These are phyloP conservation scores for Emydura subglobosa DNA, from an alignment of 2,113 vertebrate genomes.

Conservation along the genomic window DNA sequence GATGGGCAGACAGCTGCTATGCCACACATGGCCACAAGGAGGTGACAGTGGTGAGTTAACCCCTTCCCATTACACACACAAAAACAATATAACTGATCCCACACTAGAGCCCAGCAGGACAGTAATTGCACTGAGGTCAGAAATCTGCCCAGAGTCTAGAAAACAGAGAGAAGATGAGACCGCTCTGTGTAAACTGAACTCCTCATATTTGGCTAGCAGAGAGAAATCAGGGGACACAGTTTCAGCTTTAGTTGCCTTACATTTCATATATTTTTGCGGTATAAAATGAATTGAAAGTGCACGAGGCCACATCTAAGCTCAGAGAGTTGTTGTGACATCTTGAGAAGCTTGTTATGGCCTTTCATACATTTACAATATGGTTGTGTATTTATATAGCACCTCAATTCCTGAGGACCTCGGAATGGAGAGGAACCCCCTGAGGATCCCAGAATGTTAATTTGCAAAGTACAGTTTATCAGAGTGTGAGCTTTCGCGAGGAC, in stretches of 20 bases:
- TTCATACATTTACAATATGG: fast-evolving
- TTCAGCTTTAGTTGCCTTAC: not conserved
- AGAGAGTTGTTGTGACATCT: not conserved
- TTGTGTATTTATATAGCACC: fast-evolving
- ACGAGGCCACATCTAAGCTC: not conserved
- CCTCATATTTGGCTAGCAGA: not conserved
- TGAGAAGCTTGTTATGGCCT: not conserved
- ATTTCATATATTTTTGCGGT: not conserved
- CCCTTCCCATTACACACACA: fast-evolving
- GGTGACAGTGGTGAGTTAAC: too few species aligned
- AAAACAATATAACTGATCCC: not conserved
- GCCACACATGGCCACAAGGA: too few species aligned
- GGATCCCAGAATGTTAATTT: not conserved
- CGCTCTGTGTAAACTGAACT: fast-evolving
- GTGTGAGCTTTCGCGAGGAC: not conserved
- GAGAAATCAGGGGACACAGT: not conserved
- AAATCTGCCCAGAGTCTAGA: not conserved
- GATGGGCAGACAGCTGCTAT: too few species aligned
- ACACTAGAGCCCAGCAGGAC: not conserved
- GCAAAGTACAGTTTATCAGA: not conserved
- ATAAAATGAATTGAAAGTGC: not conserved
- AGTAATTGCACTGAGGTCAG: not conserved
- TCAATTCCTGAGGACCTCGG: not conserved
- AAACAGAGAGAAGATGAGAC: not conserved
- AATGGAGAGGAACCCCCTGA: not conserved